Base-by-base conservation (phyloP, 1,140 invertebrate species). In the Lamellibrachia luymesi region DNA sequence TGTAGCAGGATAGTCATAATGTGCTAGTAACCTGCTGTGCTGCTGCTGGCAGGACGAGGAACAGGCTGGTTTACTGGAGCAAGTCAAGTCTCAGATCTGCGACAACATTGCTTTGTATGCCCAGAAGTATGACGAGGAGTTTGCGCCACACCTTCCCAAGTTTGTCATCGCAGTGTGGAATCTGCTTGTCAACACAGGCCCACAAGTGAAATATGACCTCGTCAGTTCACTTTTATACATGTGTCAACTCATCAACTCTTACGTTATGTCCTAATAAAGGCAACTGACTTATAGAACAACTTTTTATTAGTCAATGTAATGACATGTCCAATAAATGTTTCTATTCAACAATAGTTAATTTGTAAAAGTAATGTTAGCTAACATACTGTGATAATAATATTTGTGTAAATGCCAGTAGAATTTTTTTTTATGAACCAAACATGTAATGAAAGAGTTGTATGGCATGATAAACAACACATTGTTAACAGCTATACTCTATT, bases 121-220 rank as follows among this genome's bases (percentile, higher is more conserved):
- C 2, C 98, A 98, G 94, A 99, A 99, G 96, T 99, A 99, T 95
- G 98, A 99, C 96, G 99, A 99, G 96, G 99, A 99, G 95, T 99
- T 99, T 96, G 97, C 97, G 80, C 97, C 97, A 13, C 99, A 98
- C 96, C 97, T 99, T 90, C 97, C 98, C 7, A 97, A 97, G 52
- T 99, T 99, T 97, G 98, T 99, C 4, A 98, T 97, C 0, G 98
- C 98, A 80, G 98, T 99, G 92, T 99, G 99, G 99, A 98, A 98
- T 94, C 97, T 99, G 51, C 96, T 99, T 80, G 97, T 98, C 51
- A 97, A 97, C 13, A 98, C 98, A 8, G 98, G 98, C 17, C 97
- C 97, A 25, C 97, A 98, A 95, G 97, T 98, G 2, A 99, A 99
- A 97, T 99, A 98, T 96, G 99, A 99, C 97, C 96, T 98, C 96